phyloP scores from a whole-genome alignment of 1,140 invertebrate genomes.

The Bombus ignitus region DNA sequence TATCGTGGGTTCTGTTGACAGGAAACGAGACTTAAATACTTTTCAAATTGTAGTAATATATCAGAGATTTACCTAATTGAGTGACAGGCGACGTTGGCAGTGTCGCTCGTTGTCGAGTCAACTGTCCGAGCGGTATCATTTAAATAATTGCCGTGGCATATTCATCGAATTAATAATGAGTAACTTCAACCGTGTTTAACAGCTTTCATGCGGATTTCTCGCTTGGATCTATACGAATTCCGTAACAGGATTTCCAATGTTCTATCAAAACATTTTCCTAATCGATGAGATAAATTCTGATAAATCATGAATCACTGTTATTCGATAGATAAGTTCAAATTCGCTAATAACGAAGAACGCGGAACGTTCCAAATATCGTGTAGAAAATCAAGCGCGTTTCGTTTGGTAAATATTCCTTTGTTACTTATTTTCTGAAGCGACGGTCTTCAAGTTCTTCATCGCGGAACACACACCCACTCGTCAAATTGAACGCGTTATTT shows the following conservation, averaged over 20 bases:
- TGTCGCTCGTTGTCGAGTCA: constrained; percentile 22
- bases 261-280: too few species aligned
- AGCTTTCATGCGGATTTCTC: not conserved
- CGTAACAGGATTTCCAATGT: not conserved
- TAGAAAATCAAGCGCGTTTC: not conserved
- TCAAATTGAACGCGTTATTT: constrained; percentile 49
- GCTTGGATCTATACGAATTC: not conserved
- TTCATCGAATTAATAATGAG: constrained; percentile 37
- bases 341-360: too few species aligned
- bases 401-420: not conserved
- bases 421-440: too few species aligned
- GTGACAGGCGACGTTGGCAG: constrained; percentile 23
- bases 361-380: too few species aligned
- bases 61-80: constrained; percentile 34
- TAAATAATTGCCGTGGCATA: constrained; percentile 28
- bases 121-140: constrained; percentile 21
- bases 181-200: constrained; percentile 15
- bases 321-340: too few species aligned
- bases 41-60: not conserved
- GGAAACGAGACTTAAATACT: not conserved
- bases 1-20: not conserved
- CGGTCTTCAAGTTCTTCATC: not conserved
- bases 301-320: too few species aligned
- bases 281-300: too few species aligned
- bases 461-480: constrained; percentile 2